Percentiles rank a stretch among this genome's conserved stretches.
These are phyloP conservation scores for Caerostris extrusa DNA, from an alignment of 1,140 invertebrate species.

Conservation along the genomic window DNA sequence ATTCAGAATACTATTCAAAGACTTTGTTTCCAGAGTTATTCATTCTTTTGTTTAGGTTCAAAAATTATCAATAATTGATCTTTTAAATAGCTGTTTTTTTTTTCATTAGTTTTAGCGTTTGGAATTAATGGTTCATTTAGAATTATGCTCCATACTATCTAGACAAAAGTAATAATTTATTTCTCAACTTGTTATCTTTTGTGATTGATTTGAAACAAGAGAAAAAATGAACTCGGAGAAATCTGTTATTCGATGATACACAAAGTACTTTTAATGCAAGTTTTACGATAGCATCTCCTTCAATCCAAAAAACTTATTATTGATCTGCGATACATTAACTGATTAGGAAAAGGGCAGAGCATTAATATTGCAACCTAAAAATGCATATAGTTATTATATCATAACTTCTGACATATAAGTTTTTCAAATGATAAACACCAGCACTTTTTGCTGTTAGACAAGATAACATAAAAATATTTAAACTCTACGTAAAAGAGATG, in stretches of 20 bases:
- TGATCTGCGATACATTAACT: not conserved
- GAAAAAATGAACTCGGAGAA: not conserved
- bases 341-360: constrained; percentile 3
- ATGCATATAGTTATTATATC: not conserved
- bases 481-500: too few relatives aligned
- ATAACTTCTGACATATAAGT: not conserved
- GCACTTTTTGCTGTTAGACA: not conserved
- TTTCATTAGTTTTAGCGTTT: not conserved
- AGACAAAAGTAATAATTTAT: constrained; percentile 9
- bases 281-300: not conserved
- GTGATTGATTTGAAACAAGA: not conserved
- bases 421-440: not conserved
- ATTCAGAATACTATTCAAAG: not conserved
- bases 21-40: not conserved
- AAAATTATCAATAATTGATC: not conserved
- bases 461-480: too few relatives aligned
- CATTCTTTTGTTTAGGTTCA: not conserved
- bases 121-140: not conserved
- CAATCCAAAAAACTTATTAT: not conserved
- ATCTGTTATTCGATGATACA: not conserved
- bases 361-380: not conserved
- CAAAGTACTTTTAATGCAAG: not conserved
- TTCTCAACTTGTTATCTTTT: not conserved
- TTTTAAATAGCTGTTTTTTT: not conserved
- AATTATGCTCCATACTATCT: not conserved